These are phyloP conservation scores for Conops quadrifasciatus DNA, from an alignment of 2,888 invertebrate species.

Conservation along the genomic window DNA sequence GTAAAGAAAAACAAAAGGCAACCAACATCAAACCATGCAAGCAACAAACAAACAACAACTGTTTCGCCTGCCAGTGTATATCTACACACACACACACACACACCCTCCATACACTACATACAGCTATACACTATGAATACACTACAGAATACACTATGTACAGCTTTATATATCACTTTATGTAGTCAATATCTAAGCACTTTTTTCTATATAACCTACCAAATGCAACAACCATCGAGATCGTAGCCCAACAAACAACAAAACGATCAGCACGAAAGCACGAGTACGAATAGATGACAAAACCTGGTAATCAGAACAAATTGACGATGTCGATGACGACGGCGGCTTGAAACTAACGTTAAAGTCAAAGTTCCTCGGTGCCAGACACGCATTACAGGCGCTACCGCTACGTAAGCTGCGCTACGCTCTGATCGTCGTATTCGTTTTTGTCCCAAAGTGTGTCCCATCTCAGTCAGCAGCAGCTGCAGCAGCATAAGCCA, in stretches of 20 bases:
- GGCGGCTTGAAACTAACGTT: not conserved
- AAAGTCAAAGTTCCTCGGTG: constrained; percentile 25
- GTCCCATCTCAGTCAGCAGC: constrained; percentile 12
- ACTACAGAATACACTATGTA: too few species aligned
- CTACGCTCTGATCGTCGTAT: not conserved
- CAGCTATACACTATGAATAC: too few species aligned
- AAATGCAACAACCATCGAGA: not conserved
- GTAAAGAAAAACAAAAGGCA: constrained; percentile 14
- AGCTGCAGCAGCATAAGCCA: constrained; percentile 6
- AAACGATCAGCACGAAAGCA: too few species aligned
- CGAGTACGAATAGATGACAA: constrained; percentile 14
- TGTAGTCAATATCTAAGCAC: not conserved
- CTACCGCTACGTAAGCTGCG: not conserved
- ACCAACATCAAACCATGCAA: constrained; percentile 12
- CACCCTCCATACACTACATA: not conserved
- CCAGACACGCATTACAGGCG: constrained; percentile 16
- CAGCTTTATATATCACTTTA: too few species aligned
- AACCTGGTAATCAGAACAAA: constrained; percentile 18
- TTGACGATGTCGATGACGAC: not conserved
- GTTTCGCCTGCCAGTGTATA: not conserved
- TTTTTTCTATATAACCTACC: not conserved
- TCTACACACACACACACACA: constrained; percentile 3
- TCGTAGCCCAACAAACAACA: not conserved
- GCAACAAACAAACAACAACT: constrained; percentile 19
- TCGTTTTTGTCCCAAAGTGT: constrained; percentile 1